Conservation (phyloP, 2,888 invertebrate species). For the Caenorhabditis sp. region DNA sequence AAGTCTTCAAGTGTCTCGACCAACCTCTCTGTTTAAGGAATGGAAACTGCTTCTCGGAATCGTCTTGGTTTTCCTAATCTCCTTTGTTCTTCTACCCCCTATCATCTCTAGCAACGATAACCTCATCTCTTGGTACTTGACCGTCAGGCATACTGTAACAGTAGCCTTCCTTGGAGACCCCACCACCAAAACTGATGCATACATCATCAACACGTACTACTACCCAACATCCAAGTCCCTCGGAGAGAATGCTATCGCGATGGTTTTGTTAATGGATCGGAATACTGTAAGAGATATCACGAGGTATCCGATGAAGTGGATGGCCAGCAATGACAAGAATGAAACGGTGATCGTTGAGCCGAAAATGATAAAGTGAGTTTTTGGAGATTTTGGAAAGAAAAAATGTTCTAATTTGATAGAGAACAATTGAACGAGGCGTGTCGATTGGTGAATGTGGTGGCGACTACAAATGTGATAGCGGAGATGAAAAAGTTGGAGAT, state of each 20-base stretch:
- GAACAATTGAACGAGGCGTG: constrained; percentile 18
- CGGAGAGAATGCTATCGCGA: constrained; percentile 36
- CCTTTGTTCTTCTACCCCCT: neutral
- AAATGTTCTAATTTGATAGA: neutral
- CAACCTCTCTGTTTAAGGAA: neutral
- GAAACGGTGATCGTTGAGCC: neutral
- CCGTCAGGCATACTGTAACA: neutral
- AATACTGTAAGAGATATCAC: constrained; percentile 45
- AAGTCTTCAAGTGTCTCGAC: too few species aligned
- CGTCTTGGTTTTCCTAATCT: neutral
- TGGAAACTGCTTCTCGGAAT: neutral
- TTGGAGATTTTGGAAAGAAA: neutral
- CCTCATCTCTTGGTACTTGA: neutral
- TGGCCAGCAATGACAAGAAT: neutral
- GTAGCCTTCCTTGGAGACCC: neutral
- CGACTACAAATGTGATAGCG: neutral
- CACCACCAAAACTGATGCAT: constrained; percentile 16
- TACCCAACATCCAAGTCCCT: constrained; percentile 27
- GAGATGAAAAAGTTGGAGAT: constrained; percentile 16
- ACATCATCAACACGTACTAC: constrained; percentile 40
- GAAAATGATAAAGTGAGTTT: constrained; percentile 3
- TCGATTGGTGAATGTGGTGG: constrained; percentile 17
- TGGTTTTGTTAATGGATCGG: constrained; percentile 40
- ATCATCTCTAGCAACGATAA: neutral
- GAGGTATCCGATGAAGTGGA: constrained; percentile 20